Percentiles rank a stretch among this genome's conserved stretches.
Evolutionary conservation across 2,113 vertebrate genomes (phyloP).

Genomic region (Noctilio leporinus): DNA sequence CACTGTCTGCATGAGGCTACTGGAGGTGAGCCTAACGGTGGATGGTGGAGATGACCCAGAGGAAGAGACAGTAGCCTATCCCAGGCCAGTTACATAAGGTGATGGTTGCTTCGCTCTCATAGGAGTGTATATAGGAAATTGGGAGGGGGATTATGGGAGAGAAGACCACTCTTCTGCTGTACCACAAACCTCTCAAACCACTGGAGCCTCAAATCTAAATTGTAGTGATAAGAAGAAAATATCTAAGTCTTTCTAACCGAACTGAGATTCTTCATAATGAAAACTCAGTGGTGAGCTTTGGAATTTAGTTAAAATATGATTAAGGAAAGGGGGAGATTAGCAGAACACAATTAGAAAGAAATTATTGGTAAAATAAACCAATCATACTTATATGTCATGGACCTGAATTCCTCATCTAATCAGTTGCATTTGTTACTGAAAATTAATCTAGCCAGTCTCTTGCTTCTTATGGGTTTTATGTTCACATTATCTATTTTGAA

Average conservation of each 20-base stretch:
- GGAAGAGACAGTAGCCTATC: background rate
- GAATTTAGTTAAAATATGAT: background rate
- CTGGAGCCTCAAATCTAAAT: background rate
- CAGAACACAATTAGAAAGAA: background rate
- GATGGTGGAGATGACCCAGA: background rate
- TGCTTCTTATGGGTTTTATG: background rate
- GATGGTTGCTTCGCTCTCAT: background rate
- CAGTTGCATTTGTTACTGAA: background rate
- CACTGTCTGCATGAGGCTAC: too few relatives aligned
- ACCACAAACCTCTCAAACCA: background rate
- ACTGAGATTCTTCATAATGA: background rate
- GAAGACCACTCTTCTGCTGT: background rate
- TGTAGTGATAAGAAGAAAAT: background rate
- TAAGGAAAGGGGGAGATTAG: background rate
- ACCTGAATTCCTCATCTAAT: background rate
- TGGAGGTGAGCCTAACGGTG: background rate
- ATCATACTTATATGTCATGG: background rate
- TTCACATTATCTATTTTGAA: background rate
- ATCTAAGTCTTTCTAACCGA: background rate
- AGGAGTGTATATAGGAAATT: background rate
- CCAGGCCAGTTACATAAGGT: background rate
- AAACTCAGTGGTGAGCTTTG: background rate
- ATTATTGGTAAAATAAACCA: background rate
- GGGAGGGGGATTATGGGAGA: background rate
- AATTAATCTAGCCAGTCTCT: background rate